These are phyloP conservation scores for Leptobrachium ailaonicum DNA, from an alignment of 2,113 vertebrate species.

Conservation along the genomic window DNA sequence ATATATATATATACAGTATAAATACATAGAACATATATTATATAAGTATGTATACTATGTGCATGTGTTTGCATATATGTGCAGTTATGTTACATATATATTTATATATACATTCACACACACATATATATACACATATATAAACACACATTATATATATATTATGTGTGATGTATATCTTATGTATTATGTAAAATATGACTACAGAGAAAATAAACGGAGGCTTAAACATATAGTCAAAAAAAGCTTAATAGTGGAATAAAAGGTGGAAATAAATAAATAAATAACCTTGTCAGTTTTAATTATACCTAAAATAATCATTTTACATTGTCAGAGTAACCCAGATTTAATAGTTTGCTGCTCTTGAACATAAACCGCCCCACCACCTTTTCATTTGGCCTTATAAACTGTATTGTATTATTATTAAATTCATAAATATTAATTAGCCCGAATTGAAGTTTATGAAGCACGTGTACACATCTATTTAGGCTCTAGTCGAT, in stretches of 20 bases:
- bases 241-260: too few relatives aligned
- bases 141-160: too few relatives aligned
- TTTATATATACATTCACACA: not conserved
- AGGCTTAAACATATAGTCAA: too few relatives aligned
- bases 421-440: constrained; percentile 39
- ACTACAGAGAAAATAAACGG: too few relatives aligned
- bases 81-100: not conserved
- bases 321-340: not conserved
- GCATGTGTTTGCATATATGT: too few relatives aligned
- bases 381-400: not conserved
- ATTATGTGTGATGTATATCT: too few relatives aligned
- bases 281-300: constrained; percentile 10
- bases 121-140: too few relatives aligned
- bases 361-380: constrained; percentile 32
- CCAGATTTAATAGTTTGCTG: constrained; percentile 30
- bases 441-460: constrained; percentile 39
- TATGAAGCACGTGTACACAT: constrained; percentile 43
- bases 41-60: too few relatives aligned
- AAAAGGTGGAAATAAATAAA: not conserved
- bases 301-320: constrained; percentile 30
- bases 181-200: too few relatives aligned
- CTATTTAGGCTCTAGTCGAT: constrained; percentile 22
- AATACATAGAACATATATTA: too few relatives aligned
- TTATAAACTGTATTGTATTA: constrained; percentile 21
- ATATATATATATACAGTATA: too few relatives aligned